Conservation (phyloP, 2,888 invertebrate species). For the Ormia ochracea region DNA sequence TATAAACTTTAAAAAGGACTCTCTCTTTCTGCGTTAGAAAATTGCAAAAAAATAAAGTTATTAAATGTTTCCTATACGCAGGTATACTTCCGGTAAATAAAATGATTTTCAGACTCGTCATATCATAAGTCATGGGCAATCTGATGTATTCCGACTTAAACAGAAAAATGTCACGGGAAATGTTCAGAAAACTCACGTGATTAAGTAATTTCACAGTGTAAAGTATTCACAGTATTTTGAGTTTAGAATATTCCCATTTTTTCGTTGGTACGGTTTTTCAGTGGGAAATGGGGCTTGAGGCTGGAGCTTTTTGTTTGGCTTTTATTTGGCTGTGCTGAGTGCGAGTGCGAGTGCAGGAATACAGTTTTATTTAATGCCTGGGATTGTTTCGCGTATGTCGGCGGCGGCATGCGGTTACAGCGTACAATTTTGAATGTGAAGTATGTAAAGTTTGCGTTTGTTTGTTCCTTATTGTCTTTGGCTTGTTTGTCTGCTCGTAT, state of each 20-base stretch:
- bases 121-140: too few species aligned
- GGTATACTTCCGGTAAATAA: too few species aligned
- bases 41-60: too few species aligned
- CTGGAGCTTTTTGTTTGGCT: slow-evolving; percentile 9
- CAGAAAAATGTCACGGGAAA: too few species aligned
- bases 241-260: background rate
- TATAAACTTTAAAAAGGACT: too few species aligned
- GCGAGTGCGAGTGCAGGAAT: slow-evolving; percentile 16
- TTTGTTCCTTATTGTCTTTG: slow-evolving; percentile 47
- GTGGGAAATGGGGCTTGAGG: too few species aligned
- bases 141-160: too few species aligned
- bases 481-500: background rate
- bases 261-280: background rate
- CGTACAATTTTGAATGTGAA: slow-evolving; percentile 48
- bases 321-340: slow-evolving; percentile 25
- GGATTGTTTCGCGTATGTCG: slow-evolving; percentile 60
- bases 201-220: background rate
- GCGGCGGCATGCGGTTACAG: slow-evolving; percentile 59
- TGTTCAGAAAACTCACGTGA: too few species aligned
- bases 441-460: slow-evolving; percentile 53
- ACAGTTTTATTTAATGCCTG: slow-evolving; percentile 56
- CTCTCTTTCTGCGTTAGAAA: too few species aligned
- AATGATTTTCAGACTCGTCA: too few species aligned
- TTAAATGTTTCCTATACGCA: too few species aligned
- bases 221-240: too few species aligned